A percentile compares a stretch with the other conserved stretches of the same genome.
phyloP scores from a whole-genome alignment of 1,140 invertebrate species.

The Centruroides sculpturatus region DNA sequence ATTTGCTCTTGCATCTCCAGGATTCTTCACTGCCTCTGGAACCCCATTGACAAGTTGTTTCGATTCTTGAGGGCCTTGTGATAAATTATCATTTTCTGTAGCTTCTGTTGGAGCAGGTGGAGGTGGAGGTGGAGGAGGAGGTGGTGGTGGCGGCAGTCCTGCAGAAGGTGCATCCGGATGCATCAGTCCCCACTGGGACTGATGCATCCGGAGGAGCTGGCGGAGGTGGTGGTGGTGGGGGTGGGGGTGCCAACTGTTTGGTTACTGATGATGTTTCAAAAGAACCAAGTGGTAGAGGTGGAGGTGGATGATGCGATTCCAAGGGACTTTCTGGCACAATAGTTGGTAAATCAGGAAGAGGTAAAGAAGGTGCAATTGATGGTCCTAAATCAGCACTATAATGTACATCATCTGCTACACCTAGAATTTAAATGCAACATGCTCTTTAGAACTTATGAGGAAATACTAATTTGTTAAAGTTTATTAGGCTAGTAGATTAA shows the following conservation, averaged over 20 bases:
- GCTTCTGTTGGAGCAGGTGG: slow-evolving; percentile 9
- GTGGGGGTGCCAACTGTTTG: slow-evolving; percentile 11
- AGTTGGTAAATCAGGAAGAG: slow-evolving; percentile 31
- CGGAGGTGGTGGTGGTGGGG: slow-evolving; percentile 19
- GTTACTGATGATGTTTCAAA: neutral
- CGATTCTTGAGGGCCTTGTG: neutral
- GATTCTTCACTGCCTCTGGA: neutral
- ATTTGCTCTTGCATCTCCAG: slow-evolving; percentile 48
- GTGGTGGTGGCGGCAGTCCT: slow-evolving; percentile 19
- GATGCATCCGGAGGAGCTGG: slow-evolving; percentile 17
- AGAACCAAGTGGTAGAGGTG: slow-evolving; percentile 12
- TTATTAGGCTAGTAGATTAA: too few species aligned
- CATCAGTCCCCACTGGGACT: neutral
- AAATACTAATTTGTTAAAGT: too few species aligned
- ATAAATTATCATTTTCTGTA: neutral
- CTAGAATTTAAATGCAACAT: slow-evolving; percentile 25
- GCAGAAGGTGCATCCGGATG: slow-evolving; percentile 6
- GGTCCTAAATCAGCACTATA: slow-evolving; percentile 49
- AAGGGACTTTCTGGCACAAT: slow-evolving; percentile 26
- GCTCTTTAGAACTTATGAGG: too few species aligned
- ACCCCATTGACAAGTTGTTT: slow-evolving; percentile 6
- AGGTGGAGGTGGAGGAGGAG: slow-evolving; percentile 21
- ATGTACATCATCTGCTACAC: slow-evolving; percentile 70
- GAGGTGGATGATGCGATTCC: slow-evolving; percentile 15
- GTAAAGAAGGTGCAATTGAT: slow-evolving; percentile 59